A percentile compares a stretch with the other conserved stretches of the same genome.
These are phyloP conservation scores for Furnarius figulus DNA, from an alignment of 2,113 vertebrate genomes.

Conservation along the genomic window DNA sequence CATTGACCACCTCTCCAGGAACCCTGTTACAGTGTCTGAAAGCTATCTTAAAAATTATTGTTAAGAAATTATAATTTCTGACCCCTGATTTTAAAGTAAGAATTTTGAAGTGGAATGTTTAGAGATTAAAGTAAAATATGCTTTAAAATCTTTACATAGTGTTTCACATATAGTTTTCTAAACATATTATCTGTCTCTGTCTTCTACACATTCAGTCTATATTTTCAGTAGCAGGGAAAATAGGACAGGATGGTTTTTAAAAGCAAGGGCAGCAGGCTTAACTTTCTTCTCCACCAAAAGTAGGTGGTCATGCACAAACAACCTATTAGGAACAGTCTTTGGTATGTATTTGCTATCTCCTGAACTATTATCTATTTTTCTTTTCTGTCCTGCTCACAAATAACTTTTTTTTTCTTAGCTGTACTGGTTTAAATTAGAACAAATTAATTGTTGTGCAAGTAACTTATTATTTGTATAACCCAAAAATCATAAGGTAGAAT, in stretches of 20 bases:
- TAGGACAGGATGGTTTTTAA: background rate
- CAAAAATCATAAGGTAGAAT: background rate
- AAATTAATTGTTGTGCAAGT: background rate
- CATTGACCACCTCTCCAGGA: accelerated
- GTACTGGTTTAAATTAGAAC: background rate
- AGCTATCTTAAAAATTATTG: background rate
- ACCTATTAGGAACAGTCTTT: background rate
- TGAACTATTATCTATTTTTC: background rate
- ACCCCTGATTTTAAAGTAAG: background rate
- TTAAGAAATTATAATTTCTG: background rate
- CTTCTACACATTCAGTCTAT: background rate
- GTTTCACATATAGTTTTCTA: background rate
- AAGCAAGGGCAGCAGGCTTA: background rate
- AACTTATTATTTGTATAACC: background rate
- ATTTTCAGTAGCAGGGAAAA: background rate
- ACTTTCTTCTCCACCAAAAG: background rate
- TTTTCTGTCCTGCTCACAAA: background rate
- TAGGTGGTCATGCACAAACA: background rate
- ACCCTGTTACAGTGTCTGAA: background rate
- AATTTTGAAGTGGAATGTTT: background rate
- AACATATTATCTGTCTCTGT: background rate
- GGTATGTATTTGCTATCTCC: background rate
- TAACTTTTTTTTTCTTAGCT: background rate
- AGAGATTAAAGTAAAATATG: background rate
- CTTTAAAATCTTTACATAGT: background rate